Evolutionary conservation across 2,888 invertebrate species (phyloP).

Genomic region (Ariolimax columbianus): DNA sequence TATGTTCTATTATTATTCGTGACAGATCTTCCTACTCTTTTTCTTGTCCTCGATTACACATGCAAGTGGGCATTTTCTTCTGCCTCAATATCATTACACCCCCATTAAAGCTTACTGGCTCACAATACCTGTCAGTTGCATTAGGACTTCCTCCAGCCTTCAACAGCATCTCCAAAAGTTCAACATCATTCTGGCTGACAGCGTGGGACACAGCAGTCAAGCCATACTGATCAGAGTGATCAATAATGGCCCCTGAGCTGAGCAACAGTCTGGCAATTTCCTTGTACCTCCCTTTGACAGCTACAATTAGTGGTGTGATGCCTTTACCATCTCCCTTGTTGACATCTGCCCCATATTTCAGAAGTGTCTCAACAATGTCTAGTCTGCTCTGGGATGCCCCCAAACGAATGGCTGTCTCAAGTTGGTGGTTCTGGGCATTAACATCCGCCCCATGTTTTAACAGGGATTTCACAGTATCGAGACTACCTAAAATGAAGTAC

Average conservation of each 20-base stretch:
- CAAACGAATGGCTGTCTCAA: constrained; percentile 18
- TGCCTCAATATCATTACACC: neutral
- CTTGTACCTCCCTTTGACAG: constrained; percentile 21
- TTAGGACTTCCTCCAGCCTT: constrained; percentile 38
- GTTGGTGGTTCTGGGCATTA: constrained; percentile 44
- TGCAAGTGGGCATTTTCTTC: neutral
- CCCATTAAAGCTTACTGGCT: neutral
- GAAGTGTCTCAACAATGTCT: neutral
- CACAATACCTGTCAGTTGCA: constrained; percentile 35
- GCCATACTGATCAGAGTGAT: constrained; percentile 22
- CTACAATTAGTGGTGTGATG: constrained; percentile 18
- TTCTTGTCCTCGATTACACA: too few species aligned
- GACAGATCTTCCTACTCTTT: too few species aligned
- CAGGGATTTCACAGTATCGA: neutral
- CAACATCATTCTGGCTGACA: constrained; percentile 30
- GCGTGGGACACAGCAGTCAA: constrained; percentile 45
- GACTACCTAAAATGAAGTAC: neutral
- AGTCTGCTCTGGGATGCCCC: constrained; percentile 4
- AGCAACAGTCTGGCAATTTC: constrained; percentile 25
- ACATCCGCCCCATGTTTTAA: constrained; percentile 35
- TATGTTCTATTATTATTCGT: too few species aligned
- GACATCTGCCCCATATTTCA: constrained; percentile 18
- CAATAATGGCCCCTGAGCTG: constrained; percentile 8
- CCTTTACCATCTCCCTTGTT: constrained; percentile 19
- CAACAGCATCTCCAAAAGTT: constrained; percentile 30